Evolutionary conservation across 2,888 invertebrate species (phyloP), one percentile per base, ranked within the genome.

Genomic region (Drosophila neotestacea): DNA sequence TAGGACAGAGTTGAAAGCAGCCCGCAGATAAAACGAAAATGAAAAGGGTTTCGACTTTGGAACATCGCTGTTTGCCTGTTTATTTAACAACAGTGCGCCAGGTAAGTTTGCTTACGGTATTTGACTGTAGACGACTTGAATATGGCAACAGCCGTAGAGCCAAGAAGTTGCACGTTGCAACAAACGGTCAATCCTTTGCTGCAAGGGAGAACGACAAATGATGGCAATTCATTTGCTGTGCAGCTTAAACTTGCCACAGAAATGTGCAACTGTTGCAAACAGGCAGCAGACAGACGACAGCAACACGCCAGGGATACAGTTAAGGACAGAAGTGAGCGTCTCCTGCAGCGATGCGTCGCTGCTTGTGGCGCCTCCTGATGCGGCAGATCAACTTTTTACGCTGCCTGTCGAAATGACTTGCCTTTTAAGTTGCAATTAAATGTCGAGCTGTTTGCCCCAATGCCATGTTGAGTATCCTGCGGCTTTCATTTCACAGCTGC

Each of bases 371-470:
- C 39, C 59, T 60, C 48, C 69, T 44, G 36, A 56, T 70, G 77
- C 34, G 66, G 11, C 44, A 58, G 60, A 77, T 83, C 65, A 80
- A 82, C 71, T 85, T 82, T 72, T 55, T 47, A 52, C 55, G 32
- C 56, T 63, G 78, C 52, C 72, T 71, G 79, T 79, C 70, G 71
- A 78, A 85, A 78, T 69, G 82, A 73, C 82, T 78, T 84, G 75
- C 80, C 66, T 78, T 86, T 88, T 75, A 82, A 79, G 83, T 82
- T 75, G 73, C 79, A 88, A 85, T 86, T 88, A 88, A 88, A 66
- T 59, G 69, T 58, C 55, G 50, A 52, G 75, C 66, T 76, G 73
- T 63, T 67, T 69, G 77, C 47, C 48, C 54, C 36, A 52, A 28
- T 42, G 70, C 61, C 56, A 54, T 42, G 46, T 54, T 50, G 51